A percentile compares a stretch with the other conserved stretches of the same genome.
Evolutionary conservation across 2,797 vertebrate genomes (phyloP).

Genomic region (Helostoma temminkii): DNA sequence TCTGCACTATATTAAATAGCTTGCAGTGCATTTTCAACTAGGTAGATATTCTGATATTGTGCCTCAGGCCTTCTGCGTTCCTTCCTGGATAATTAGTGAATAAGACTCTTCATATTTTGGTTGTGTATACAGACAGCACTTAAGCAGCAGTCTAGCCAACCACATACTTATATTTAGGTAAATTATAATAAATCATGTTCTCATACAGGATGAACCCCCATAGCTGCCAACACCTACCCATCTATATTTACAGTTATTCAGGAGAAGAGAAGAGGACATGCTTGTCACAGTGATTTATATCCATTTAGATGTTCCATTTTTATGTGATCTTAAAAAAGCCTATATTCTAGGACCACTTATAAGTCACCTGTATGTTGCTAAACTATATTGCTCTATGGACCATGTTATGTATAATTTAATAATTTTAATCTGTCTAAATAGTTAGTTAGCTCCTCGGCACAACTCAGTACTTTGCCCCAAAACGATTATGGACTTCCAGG

Average conservation of each 20-base stretch:
- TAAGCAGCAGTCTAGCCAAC: conserved; percentile 29
- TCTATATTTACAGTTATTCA: conserved; percentile 24
- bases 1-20: conserved; percentile 46
- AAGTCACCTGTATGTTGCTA: conserved; percentile 7
- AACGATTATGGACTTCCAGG: too few species aligned
- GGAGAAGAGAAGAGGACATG: conserved; percentile 31
- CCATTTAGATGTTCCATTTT: conserved; percentile 27
- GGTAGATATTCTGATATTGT: conserved; percentile 25
- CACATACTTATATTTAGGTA: conserved; percentile 29
- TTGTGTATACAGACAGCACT: conserved; percentile 16
- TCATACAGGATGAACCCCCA: conserved; percentile 25
- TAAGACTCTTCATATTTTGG: conserved; percentile 15
- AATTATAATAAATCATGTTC: conserved; percentile 1
- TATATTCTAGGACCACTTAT: conserved; percentile 19
- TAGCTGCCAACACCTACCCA: conserved; percentile 24
- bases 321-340: conserved; percentile 14
- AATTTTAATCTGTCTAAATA: too few species aligned
- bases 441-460: too few species aligned
- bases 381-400: background rate
- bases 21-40: conserved; percentile 29
- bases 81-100: conserved; percentile 51
- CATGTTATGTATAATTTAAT: too few species aligned
- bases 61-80: conserved; percentile 29
- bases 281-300: conserved; percentile 41
- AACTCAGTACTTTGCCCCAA: too few species aligned